These are phyloP conservation scores for Reticulitermes speratus DNA, from an alignment of 1,140 invertebrate genomes.

Conservation along the genomic window DNA sequence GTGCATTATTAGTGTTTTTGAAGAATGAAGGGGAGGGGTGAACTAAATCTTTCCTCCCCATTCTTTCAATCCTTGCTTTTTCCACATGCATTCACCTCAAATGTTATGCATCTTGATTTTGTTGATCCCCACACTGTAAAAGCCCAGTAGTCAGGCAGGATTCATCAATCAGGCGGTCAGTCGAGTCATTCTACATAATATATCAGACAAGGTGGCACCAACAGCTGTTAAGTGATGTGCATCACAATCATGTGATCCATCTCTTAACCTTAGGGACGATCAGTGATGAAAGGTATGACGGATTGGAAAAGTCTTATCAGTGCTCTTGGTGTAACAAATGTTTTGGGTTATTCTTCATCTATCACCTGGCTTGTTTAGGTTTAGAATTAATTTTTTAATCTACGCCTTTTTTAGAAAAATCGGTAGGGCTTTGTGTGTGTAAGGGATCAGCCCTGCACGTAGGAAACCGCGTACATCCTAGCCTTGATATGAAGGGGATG, in stretches of 20 bases:
- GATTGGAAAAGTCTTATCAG: not conserved
- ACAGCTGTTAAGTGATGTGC: constrained; percentile 18
- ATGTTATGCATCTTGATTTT: constrained; percentile 19
- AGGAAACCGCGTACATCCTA: no score
- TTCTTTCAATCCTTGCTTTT: constrained; percentile 19
- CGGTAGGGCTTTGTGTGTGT: no score
- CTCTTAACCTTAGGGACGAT: not conserved
- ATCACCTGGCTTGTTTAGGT: no score
- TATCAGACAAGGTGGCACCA: constrained; percentile 17
- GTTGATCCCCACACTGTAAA: constrained; percentile 7
- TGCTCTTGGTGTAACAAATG: not conserved
- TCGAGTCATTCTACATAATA: constrained; percentile 16
- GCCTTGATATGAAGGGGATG: no score
- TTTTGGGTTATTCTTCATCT: no score
- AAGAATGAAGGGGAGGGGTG: not conserved
- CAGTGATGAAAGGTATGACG: not conserved
- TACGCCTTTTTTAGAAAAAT: no score
- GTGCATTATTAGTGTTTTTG: constrained; percentile 19
- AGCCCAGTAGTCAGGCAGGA: constrained; percentile 12
- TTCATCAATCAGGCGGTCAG: constrained; percentile 4
- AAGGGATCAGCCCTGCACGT: no score
- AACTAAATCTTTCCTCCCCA: constrained; percentile 6
- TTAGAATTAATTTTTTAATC: no score
- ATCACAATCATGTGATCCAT: not conserved
- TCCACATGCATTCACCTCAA: constrained; percentile 15